These are phyloP conservation scores for Sandelia bainsii DNA, from an alignment of 2,797 vertebrate species.

Conservation along the genomic window DNA sequence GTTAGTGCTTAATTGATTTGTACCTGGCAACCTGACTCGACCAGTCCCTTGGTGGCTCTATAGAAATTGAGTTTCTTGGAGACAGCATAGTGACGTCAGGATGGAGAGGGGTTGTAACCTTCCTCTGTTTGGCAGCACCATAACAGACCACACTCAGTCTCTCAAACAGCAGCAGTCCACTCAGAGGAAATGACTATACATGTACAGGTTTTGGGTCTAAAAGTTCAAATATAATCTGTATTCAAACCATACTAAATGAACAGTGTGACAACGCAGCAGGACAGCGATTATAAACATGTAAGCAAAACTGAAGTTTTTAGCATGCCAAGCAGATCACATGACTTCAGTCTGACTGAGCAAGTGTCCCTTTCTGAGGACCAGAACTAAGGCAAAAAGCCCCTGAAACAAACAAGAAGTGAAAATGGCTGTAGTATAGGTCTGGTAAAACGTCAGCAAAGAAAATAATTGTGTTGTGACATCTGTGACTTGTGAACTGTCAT, in stretches of 20 bases:
- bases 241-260: not conserved
- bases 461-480: not conserved
- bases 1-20: constrained; percentile 56
- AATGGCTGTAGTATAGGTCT: fast-evolving
- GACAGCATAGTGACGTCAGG: constrained; percentile 60
- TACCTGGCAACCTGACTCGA: constrained; percentile 51
- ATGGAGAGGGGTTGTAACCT: constrained; percentile 43
- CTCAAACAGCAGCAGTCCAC: constrained; percentile 7
- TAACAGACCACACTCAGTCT: constrained; percentile 30
- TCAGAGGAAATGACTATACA: constrained; percentile 5
- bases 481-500: not conserved
- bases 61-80: constrained; percentile 41
- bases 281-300: not conserved
- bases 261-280: not conserved
- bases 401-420: constrained; percentile 2
- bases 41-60: constrained; percentile 44
- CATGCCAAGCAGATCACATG: not conserved
- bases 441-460: not conserved
- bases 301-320: not conserved
- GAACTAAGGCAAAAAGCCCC: not conserved
- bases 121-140: constrained; percentile 43
- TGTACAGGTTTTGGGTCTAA: not conserved
- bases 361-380: not conserved
- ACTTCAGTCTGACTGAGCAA: not conserved
- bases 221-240: constrained; percentile 1